phyloP scores from a whole-genome alignment of 37 sponge, comb jelly and placozoan species.

The Geodia barretti region DNA sequence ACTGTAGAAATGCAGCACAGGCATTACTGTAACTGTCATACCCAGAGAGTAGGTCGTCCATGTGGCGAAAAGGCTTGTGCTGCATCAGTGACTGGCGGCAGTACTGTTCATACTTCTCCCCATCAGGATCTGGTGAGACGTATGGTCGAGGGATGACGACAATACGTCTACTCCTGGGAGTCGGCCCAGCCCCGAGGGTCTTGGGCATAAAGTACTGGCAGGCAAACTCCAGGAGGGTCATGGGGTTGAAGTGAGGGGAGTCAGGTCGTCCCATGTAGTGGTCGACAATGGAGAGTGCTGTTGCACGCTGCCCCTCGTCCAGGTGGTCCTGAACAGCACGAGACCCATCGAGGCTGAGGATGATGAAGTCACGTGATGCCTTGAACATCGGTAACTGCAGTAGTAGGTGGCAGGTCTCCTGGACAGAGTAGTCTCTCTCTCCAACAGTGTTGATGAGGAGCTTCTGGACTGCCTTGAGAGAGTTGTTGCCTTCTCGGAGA shows the following conservation, averaged over 20 bases:
- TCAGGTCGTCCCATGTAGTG: conserved; percentile 18
- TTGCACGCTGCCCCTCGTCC: background rate
- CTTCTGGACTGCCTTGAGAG: conserved; percentile 42
- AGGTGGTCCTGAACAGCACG: conserved; percentile 17
- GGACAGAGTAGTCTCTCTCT: conserved; percentile 33
- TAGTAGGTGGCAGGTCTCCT: conserved; percentile 56
- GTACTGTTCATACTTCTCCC: conserved; percentile 49
- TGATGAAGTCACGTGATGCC: conserved; percentile 26
- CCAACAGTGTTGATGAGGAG: conserved; percentile 37
- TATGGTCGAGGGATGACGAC: conserved; percentile 37
- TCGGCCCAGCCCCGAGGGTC: conserved; percentile 1
- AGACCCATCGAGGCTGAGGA: conserved; percentile 50
- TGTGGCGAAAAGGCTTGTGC: conserved; percentile 9
- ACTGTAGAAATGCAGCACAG: conserved; percentile 41
- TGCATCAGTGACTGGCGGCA: conserved; percentile 36
- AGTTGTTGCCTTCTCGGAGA: conserved; percentile 15
- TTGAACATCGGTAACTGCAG: conserved; percentile 40
- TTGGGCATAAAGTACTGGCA: conserved; percentile 39
- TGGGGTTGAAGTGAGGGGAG: conserved; percentile 17
- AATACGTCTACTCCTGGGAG: background rate
- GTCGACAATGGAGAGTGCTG: conserved; percentile 4
- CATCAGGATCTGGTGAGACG: conserved; percentile 43
- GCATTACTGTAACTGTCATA: conserved; percentile 28
- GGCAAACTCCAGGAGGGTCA: background rate
- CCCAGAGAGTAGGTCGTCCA: conserved; percentile 3